Evolutionary conservation across 2,888 invertebrate genomes (phyloP), one percentile per base, ranked within the genome.

Genomic region (Zygothrica quintamaculata): DNA sequence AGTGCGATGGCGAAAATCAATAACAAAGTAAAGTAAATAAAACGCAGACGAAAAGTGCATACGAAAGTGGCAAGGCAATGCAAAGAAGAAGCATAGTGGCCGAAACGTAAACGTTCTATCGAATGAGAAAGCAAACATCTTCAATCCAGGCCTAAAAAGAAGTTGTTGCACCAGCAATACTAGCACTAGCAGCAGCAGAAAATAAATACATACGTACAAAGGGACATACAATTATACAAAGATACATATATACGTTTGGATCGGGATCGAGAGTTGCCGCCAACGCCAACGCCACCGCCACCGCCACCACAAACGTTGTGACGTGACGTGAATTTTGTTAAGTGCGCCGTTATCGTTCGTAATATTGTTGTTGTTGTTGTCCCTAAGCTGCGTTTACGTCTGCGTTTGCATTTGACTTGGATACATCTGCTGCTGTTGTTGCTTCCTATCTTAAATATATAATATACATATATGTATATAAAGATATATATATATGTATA

Each of bases 271-370:
- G 9, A 40, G 18, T 40, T 34, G 44, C 26, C 39, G 50, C 50
- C 50, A 29, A 37, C 50, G 37, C 64, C 46, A 62, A 46, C 37
- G 53, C n/a, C n/a, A n/a, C n/a, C n/a, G n/a, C n/a, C n/a, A n/a
- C n/a, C n/a, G 50, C 50, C 50, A 29, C 50, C 50, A 33, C 64
- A 50, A 62, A 46, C 37, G 53, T 56, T 61, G 60, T 57, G 53
- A 87, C 86, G 82, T 87, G 82, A 87, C 66, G 85, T 82, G 87
- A 82, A 81, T 78, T 78, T 78, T 60, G 71, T 87, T 69, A 66
- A 79, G 71, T 74, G 75, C 59, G 68, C 53, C 59, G 72, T 58
- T 75, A 42, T 59, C 51, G 48, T 55, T n/a, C n/a, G n/a, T n/a
- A n/a, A n/a, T n/a, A n/a, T n/a, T 61, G 46, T 57, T 56, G 29